Evolutionary conservation across 2,888 invertebrate genomes (phyloP).

Genomic region (Pinctada fucata): DNA sequence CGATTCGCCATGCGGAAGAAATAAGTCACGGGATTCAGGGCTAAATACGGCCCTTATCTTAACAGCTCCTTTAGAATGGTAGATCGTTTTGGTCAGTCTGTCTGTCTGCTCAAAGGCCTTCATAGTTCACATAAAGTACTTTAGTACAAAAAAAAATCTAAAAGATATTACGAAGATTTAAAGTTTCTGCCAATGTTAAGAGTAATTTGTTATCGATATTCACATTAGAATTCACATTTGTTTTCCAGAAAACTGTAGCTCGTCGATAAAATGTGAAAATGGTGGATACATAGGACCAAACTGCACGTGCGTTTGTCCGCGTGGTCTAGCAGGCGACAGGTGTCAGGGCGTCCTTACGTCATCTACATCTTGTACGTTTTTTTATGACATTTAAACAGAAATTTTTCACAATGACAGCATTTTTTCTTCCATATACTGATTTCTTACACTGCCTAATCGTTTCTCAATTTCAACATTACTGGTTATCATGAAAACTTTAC

Average conservation of each 20-base stretch:
- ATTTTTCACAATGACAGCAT: not conserved
- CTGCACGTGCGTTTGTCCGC: constrained; percentile 50
- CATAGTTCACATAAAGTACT: not conserved
- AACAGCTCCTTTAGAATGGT: no score
- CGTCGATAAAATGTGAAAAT: constrained; percentile 36
- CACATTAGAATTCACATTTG: not conserved
- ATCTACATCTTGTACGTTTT: constrained; percentile 18
- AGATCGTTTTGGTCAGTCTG: not conserved
- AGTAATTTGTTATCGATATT: no score
- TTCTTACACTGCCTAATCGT: not conserved
- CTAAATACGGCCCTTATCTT: no score
- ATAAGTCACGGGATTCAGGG: no score
- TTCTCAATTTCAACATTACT: not conserved
- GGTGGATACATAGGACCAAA: constrained; percentile 46
- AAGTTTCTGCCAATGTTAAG: no score
- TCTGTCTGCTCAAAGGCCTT: not conserved
- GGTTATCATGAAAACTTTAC: no score
- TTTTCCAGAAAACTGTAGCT: constrained; percentile 34
- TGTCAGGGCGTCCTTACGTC: constrained; percentile 41
- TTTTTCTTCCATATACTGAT: not conserved
- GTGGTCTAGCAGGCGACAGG: constrained; percentile 38
- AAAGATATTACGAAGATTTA: no score
- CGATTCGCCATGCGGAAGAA: no score
- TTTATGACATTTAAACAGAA: not conserved
- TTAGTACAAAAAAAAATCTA: no score